Base-by-base conservation (phyloP, 2,888 invertebrate genomes). In the Clusia tigrina region DNA sequence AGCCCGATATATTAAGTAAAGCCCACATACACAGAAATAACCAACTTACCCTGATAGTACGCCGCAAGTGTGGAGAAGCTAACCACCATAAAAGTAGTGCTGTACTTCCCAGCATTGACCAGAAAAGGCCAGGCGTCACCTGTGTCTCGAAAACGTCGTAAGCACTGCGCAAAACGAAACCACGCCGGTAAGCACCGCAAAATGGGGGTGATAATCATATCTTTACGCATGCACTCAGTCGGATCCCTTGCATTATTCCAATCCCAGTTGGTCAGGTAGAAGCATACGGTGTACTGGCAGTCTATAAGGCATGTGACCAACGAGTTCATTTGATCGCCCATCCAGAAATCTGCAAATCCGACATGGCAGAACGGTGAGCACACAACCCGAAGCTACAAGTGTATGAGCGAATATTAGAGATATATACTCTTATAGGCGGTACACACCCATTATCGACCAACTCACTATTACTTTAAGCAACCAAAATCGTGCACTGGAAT, bases 81-180 rank as follows among this genome's bases (percentile, higher is more conserved):
- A 5, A 96, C 93, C 10, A 96, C 96, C 65, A 97, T 90, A 85
- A 98, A 98, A 0, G 97, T 94, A 0, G 97, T 96, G 1, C 83
- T 97, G 81, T 99, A 99, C 84, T 99, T 99, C 60, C 94, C 95
- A 2, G 98, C 98, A 85, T 99, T 99, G 1, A 92, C 92, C 53
- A 99, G 86, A 86, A 98, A 98, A 1, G 96, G 95, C 85, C 94
- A 93, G 1, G 91, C 91, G 78, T 95, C 93, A 68, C 89, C 89
- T 1, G 96, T 95, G 84, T 99, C 98, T 3, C 93, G 86, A 83
- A 96, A 99, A 59, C 98, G 91, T 1, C 98, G 87, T 56, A 98
- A 84, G 75, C 98, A 99, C 83, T 98, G 98, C 66, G 96, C 95
- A 84, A 98, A 97, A n/a, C 98, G 90, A 68, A 95, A 94, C 95